phyloP scores from a whole-genome alignment of 2,113 vertebrate species.

The Herpetotheres cachinnans region DNA sequence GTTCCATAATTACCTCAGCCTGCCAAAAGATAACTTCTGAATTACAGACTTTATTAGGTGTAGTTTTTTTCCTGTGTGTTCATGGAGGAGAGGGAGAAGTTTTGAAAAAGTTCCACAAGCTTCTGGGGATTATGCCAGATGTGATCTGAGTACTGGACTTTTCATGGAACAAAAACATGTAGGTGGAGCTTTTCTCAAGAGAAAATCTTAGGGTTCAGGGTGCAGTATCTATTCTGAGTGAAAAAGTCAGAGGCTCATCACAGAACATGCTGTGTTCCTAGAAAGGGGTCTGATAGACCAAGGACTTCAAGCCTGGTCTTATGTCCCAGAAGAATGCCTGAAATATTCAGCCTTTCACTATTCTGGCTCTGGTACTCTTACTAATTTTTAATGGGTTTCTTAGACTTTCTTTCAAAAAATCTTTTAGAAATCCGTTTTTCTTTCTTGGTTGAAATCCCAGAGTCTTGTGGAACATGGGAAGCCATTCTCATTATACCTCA shows the following conservation, averaged over 20 bases:
- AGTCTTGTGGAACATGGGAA: background rate
- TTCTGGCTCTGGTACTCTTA: background rate
- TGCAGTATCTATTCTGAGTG: background rate
- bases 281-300: background rate
- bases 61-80: background rate
- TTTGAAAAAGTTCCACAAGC: background rate
- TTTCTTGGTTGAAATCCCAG: background rate
- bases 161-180: background rate
- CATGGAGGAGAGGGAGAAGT: background rate
- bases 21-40: background rate
- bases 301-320: background rate
- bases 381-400: background rate
- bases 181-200: background rate
- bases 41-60: background rate
- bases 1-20: background rate
- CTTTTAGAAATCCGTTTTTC: background rate
- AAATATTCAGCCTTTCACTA: background rate
- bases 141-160: background rate
- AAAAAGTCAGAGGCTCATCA: background rate
- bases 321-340: background rate
- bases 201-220: background rate
- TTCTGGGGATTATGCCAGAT: background rate
- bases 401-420: background rate
- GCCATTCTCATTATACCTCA: background rate
- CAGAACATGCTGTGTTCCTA: background rate